Base-by-base conservation (phyloP, 2,113 vertebrate genomes). In the Montifringilla adamsi region DNA sequence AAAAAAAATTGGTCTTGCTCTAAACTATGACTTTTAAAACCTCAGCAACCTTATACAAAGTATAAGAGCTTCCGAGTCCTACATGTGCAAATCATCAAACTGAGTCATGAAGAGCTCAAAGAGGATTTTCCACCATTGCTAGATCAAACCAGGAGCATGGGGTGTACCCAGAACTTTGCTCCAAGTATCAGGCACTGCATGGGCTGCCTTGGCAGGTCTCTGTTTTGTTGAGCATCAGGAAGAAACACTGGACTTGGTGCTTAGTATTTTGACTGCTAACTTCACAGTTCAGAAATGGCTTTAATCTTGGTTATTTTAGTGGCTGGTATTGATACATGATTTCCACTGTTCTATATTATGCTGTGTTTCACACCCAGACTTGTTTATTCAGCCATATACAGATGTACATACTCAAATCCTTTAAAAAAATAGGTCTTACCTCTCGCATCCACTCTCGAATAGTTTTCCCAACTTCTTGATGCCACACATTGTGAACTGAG, bases 401-500 rank as follows among this genome's bases (percentile, higher is more conserved):
- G 23, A 50, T 3, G 0, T 13, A 63, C 44, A 52, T 43, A 75
- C 78, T 63, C 76, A 84, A 87, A 75, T 55, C 82, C 22, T 52
- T 80, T 23, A 23, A 53, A 67, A 84, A 87, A 84, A 58, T 30
- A 9, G 11, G 64, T 55, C 97, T 98, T 97, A 99, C 99, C 99
- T 99, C 98, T 98, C 98, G 98, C 98, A 99, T 99, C 99, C 99
- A 99, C 67, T 99, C 99, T 93, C 98, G 98, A 81, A 99, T 98
- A 68, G 98, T 98, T 98, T 99, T 99, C 96, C 98, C 99, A 95
- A 97, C 98, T 95, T 99, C 99, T 97, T 99, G 99, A 87, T 99
- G 98, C 99, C 99, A 99, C 96, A 99, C 98, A 87, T 99, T 99
- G 97, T 99, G 99, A 98, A 99, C 98, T 16, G 99, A 99, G 98